Evolutionary conservation across 2,113 vertebrate genomes (phyloP).

Genomic region (Laterallus jamaicensis): DNA sequence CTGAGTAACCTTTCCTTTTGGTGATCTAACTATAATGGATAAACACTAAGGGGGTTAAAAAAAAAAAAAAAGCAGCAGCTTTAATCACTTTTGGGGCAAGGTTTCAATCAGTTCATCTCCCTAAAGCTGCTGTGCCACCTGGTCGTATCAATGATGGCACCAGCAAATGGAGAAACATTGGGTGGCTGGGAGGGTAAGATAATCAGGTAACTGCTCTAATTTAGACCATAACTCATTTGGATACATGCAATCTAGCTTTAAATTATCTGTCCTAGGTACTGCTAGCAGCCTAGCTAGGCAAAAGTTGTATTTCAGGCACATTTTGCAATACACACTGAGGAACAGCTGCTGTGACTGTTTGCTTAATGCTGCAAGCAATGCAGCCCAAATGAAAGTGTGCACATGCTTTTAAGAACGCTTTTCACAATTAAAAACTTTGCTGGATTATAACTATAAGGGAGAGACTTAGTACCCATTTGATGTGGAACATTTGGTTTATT

Average conservation of each 20-base stretch:
- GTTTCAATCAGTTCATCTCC: background rate
- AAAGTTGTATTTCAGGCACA: background rate
- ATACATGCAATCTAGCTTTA: background rate
- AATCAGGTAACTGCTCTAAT: background rate
- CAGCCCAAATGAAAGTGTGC: background rate
- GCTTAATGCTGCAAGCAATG: background rate
- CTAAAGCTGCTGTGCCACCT: background rate
- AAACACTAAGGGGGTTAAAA: background rate
- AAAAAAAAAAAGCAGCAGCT: background rate
- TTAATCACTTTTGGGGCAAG: background rate
- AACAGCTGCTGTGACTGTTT: background rate
- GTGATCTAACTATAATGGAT: background rate
- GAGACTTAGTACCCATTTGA: background rate
- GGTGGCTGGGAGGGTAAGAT: background rate
- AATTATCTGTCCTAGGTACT: background rate
- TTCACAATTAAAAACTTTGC: background rate
- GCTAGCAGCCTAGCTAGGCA: background rate
- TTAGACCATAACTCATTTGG: fast-evolving
- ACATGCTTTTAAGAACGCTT: background rate
- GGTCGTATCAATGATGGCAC: background rate
- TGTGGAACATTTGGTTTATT: background rate
- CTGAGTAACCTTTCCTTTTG: background rate
- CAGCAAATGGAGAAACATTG: background rate
- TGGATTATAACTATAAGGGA: background rate
- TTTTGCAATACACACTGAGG: background rate